Conservation (phyloP, 2,888 invertebrate species). For the Thereva nobilitata region DNA sequence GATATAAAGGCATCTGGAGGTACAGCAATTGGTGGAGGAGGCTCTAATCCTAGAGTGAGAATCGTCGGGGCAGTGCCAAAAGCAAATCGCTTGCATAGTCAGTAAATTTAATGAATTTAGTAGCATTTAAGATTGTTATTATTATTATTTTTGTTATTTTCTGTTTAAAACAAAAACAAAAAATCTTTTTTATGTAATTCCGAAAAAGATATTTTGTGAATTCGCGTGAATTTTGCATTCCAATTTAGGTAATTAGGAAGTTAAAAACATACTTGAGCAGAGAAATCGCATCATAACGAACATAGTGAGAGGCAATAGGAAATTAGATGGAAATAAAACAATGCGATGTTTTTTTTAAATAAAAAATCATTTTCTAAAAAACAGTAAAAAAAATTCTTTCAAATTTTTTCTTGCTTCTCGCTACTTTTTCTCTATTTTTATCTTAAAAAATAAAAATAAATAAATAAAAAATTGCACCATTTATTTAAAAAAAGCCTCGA, state of each 20-base stretch:
- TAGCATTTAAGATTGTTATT: constrained; percentile 19
- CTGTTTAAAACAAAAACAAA: not conserved
- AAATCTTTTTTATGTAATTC: constrained; percentile 17
- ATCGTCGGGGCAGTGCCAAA: constrained; percentile 86
- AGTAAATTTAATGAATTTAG: constrained; percentile 41
- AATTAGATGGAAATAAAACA: constrained; percentile 8
- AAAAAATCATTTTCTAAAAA: constrained; percentile 15
- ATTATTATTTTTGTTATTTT: constrained; percentile 3
- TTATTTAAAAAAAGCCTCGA: not conserved
- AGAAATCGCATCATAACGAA: constrained; percentile 5
- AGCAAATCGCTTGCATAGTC: constrained; percentile 57
- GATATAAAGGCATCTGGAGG: constrained; percentile 57
- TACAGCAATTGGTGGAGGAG: constrained; percentile 45
- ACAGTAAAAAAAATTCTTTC: constrained; percentile 6
- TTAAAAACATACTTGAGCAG: constrained; percentile 5
- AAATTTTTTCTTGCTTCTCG: constrained; percentile 28
- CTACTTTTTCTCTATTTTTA: not conserved
- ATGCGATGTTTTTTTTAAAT: constrained; percentile 13
- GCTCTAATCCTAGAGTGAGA: constrained; percentile 64
- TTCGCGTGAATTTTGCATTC: constrained; percentile 31
- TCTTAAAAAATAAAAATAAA: no score
- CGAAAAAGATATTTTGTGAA: constrained; percentile 16
- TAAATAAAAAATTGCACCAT: not conserved
- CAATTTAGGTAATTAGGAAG: constrained; percentile 28
- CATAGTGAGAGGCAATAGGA: constrained; percentile 24